phyloP scores from a whole-genome alignment of 2,113 vertebrate species.

The Corvus moneduloides region DNA sequence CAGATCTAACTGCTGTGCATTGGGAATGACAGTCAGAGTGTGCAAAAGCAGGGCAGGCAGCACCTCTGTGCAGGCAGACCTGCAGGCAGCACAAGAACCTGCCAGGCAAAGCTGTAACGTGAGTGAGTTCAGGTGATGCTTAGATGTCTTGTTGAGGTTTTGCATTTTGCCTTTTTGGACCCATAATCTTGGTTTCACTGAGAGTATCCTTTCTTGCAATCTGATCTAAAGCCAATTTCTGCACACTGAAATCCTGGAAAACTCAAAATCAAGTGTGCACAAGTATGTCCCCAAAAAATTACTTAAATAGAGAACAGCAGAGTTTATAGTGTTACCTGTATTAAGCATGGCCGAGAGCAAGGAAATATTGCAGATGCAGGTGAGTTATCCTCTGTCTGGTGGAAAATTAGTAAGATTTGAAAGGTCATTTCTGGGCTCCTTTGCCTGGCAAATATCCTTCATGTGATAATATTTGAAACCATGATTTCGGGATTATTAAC shows the following conservation, averaged over 20 bases:
- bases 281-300: not conserved
- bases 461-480: not conserved
- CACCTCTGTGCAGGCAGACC: not conserved
- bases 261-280: not conserved
- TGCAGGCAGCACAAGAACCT: not conserved
- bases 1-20: not conserved
- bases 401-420: not conserved
- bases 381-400: not conserved
- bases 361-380: not conserved
- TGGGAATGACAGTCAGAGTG: not conserved
- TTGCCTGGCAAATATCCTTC: not conserved
- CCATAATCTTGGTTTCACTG: not conserved
- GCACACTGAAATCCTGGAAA: not conserved
- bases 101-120: not conserved
- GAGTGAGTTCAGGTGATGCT: not conserved
- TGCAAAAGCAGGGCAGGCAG: not conserved
- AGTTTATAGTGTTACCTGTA: not conserved
- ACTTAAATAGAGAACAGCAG: not conserved
- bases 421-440: not conserved
- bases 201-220: not conserved
- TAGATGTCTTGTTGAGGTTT: not conserved
- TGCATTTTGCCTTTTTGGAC: not conserved
- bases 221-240: not conserved
- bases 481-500: conserved; percentile 9
- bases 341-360: not conserved